Conservation (phyloP, 2,888 invertebrate species). For the Amphipoea lucens region DNA sequence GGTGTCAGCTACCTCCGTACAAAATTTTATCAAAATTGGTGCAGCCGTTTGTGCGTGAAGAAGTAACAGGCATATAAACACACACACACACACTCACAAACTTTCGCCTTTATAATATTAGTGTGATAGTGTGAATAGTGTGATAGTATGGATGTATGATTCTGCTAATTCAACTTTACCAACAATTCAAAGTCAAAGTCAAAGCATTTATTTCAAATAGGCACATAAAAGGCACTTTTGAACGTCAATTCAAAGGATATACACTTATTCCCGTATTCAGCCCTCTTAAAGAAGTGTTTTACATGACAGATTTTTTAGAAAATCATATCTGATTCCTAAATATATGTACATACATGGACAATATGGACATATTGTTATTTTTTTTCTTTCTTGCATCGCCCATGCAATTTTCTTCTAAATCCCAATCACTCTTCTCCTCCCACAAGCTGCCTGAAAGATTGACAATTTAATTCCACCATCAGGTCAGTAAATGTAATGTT, state of each 20-base stretch:
- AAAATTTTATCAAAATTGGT: too few species aligned
- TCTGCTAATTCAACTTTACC: neutral
- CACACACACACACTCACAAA: too few species aligned
- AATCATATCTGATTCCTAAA: neutral
- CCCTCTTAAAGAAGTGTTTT: neutral
- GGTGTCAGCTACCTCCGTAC: too few species aligned
- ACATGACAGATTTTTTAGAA: neutral
- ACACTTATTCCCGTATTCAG: neutral
- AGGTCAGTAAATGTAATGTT: constrained; percentile 36
- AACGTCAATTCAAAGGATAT: neutral
- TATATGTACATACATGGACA: neutral
- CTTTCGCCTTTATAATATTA: too few species aligned
- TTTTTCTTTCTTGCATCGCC: neutral
- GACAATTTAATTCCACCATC: constrained; percentile 7
- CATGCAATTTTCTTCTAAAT: neutral
- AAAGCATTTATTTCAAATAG: too few species aligned
- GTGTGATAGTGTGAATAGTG: too few species aligned
- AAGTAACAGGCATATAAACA: too few species aligned
- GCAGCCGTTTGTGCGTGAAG: too few species aligned
- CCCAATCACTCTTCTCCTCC: neutral
- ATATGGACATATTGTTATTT: neutral
- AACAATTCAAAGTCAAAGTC: neutral
- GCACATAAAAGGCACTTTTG: too few species aligned
- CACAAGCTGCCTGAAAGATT: constrained; percentile 4
- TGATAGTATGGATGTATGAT: neutral